Percentiles rank a stretch among this genome's conserved stretches.
Conservation (phyloP, 2,797 vertebrate species). For the Acrossocheilus wenchowensis region DNA sequence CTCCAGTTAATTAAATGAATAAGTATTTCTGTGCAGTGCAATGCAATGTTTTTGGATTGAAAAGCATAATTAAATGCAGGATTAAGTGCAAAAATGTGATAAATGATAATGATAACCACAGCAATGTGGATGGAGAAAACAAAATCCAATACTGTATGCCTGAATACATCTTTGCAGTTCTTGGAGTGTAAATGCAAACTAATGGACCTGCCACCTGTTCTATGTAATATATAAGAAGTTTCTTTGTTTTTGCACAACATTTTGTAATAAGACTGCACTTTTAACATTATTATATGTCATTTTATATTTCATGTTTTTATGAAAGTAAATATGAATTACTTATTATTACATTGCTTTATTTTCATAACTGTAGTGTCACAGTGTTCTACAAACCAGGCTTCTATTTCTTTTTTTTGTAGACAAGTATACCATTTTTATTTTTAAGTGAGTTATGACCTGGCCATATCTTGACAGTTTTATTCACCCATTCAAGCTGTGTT, state of each 20-base stretch:
- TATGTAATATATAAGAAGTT: neutral
- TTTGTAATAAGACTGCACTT: neutral
- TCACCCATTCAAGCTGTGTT: slow-evolving; percentile 7
- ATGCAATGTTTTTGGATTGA: neutral
- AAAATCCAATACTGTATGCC: neutral
- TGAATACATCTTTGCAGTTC: neutral
- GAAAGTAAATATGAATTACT: neutral
- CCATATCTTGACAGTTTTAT: neutral
- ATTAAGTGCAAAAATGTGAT: neutral
- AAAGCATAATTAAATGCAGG: neutral
- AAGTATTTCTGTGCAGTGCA: neutral
- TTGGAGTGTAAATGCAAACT: neutral
- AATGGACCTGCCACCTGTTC: neutral
- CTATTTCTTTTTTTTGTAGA: neutral
- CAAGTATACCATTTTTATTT: neutral
- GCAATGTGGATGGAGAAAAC: neutral
- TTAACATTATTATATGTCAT: neutral
- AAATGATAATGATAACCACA: neutral
- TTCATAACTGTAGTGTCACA: neutral
- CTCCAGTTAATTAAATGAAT: neutral
- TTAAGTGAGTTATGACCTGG: neutral
- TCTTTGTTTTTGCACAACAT: neutral
- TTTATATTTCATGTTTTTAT: neutral
- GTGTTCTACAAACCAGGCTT: neutral
- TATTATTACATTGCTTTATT: neutral